phyloP scores from a whole-genome alignment of 2,888 invertebrate genomes.

The Macaria notata region DNA sequence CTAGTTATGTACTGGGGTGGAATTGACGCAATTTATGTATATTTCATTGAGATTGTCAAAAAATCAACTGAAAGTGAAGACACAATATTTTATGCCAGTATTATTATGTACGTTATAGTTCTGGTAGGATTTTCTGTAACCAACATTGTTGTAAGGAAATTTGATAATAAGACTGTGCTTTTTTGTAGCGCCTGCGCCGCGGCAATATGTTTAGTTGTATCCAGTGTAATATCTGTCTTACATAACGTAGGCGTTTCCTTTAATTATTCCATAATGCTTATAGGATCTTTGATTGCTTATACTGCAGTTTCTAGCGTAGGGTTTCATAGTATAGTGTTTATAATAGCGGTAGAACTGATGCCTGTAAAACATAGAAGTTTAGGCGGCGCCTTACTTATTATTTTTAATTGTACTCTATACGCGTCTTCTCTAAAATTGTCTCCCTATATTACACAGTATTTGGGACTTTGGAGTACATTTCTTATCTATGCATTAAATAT shows the following conservation, averaged over 20 bases:
- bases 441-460: neutral
- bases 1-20: slow-evolving; percentile 5
- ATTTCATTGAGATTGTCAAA: slow-evolving; percentile 8
- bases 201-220: neutral
- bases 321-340: slow-evolving; percentile 3
- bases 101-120: slow-evolving; percentile 2
- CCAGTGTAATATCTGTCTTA: slow-evolving; percentile 2
- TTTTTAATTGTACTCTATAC: slow-evolving; percentile 1
- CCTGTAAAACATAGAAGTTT: slow-evolving; percentile 7
- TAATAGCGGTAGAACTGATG: slow-evolving; percentile 1
- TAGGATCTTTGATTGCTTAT: neutral
- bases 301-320: neutral
- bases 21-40: slow-evolving; percentile 2
- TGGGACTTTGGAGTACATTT: slow-evolving; percentile 6
- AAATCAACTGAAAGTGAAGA: neutral
- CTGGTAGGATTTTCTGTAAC: slow-evolving; percentile 1
- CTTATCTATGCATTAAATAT: slow-evolving; percentile 2
- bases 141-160: neutral
- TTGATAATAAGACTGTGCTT: slow-evolving; percentile 3
- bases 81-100: neutral
- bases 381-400: neutral
- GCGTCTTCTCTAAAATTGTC: slow-evolving; percentile 3
- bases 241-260: neutral
- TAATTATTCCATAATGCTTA: neutral
- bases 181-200: neutral